These are phyloP conservation scores for Camarhynchus parvulus DNA, from an alignment of 2,113 vertebrate species.

Conservation along the genomic window DNA sequence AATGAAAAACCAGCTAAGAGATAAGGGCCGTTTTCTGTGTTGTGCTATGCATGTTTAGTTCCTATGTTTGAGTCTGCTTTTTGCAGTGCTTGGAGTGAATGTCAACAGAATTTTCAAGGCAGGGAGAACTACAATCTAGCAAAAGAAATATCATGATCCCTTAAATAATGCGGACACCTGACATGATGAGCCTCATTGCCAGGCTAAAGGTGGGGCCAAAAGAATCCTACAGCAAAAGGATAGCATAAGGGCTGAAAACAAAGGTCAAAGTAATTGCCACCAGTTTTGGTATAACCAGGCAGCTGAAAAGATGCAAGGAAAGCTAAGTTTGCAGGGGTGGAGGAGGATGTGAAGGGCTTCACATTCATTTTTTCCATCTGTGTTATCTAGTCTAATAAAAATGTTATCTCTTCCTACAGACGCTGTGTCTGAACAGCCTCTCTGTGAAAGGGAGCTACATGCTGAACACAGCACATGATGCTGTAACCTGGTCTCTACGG, in stretches of 20 bases:
- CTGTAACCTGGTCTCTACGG: background rate
- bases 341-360: constrained; percentile 10
- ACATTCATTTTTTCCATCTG: constrained; percentile 42
- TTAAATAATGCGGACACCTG: background rate
- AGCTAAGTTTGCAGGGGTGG: background rate
- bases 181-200: background rate
- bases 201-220: background rate
- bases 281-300: background rate
- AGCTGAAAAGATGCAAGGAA: background rate
- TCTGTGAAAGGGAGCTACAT: background rate
- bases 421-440: background rate
- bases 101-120: constrained; percentile 19
- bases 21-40: background rate
- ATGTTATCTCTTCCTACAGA: constrained; percentile 51
- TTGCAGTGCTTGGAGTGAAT: background rate
- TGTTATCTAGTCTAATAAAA: constrained; percentile 56
- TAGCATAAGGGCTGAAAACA: background rate
- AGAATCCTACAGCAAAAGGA: background rate
- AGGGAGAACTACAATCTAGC: background rate
- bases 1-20: constrained; percentile 40
- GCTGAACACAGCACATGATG: background rate
- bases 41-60: background rate
- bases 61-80: background rate
- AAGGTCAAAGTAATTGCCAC: constrained; percentile 7
- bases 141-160: background rate